These are phyloP conservation scores for Drosophila murphyi DNA, from an alignment of 1,140 invertebrate species.

Conservation along the genomic window DNA sequence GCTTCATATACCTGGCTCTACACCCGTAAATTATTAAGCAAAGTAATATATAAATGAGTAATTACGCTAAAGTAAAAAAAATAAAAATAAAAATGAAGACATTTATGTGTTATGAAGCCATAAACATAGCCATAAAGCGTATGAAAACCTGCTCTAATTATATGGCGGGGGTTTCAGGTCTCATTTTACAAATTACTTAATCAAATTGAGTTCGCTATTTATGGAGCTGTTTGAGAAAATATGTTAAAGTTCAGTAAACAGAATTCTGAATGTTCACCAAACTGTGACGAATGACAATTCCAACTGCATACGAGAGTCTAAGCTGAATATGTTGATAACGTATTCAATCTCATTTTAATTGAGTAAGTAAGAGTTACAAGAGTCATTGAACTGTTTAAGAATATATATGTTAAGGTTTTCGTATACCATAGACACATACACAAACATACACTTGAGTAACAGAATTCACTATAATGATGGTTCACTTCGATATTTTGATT, in stretches of 20 bases:
- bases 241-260: too few species aligned
- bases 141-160: constrained; percentile 44
- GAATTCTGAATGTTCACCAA: background rate
- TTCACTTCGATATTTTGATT: too few species aligned
- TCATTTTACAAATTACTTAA: constrained; percentile 25
- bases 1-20: constrained; percentile 18
- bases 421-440: too few species aligned
- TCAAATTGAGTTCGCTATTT: constrained; percentile 26
- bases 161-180: constrained; percentile 11
- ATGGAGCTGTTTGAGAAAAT: constrained; percentile 6
- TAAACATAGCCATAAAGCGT: constrained; percentile 38
- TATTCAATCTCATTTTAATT: background rate
- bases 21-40: constrained; percentile 5
- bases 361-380: background rate
- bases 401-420: too few species aligned
- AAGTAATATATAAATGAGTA: constrained; percentile 8
- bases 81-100: constrained; percentile 49
- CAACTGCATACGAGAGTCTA: background rate
- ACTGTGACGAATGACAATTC: background rate
- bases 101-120: constrained; percentile 29
- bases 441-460: too few species aligned
- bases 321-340: too few species aligned
- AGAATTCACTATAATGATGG: too few species aligned
- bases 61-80: constrained; percentile 22
- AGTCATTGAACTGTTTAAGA: background rate